A percentile compares a stretch with the other conserved stretches of the same genome.
These are phyloP conservation scores for Monopis laevigella DNA, from an alignment of 2,888 invertebrate genomes.

Conservation along the genomic window DNA sequence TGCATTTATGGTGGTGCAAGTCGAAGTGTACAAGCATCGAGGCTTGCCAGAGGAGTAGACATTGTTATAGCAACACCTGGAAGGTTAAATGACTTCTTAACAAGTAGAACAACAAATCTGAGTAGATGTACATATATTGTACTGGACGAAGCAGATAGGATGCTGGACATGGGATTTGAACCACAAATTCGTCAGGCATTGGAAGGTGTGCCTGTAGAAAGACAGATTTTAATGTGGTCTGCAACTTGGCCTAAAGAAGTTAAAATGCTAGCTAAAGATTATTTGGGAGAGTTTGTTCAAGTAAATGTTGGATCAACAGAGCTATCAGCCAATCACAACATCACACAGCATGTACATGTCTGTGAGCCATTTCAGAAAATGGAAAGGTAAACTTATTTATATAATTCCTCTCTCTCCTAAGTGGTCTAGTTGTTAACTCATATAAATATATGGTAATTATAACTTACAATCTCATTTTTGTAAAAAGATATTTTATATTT, in stretches of 20 bases:
- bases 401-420: too few relatives aligned
- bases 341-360: constrained; percentile 83
- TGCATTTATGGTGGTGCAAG: constrained; percentile 91
- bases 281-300: constrained; percentile 88
- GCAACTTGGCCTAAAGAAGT: constrained; percentile 99
- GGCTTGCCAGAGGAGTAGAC: constrained; percentile 77
- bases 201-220: constrained; percentile 88
- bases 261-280: constrained; percentile 88
- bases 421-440: too few relatives aligned
- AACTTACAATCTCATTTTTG: too few relatives aligned
- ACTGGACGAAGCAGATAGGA: constrained; percentile 90
- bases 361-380: constrained; percentile 85
- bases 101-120: constrained; percentile 74
- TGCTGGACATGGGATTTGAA: constrained; percentile 98
- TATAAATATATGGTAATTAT: too few relatives aligned
- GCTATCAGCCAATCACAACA: constrained; percentile 89
- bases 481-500: too few relatives aligned
- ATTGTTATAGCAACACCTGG: constrained; percentile 91
- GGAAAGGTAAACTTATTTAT: constrained; percentile 29
- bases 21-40: constrained; percentile 71
- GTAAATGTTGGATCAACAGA: constrained; percentile 92
- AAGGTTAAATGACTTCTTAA: constrained; percentile 83
- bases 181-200: constrained; percentile 93
- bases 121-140: constrained; percentile 83
- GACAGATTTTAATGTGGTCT: constrained; percentile 97